Conservation (phyloP, 2,113 vertebrate species). For the Riparia riparia region DNA sequence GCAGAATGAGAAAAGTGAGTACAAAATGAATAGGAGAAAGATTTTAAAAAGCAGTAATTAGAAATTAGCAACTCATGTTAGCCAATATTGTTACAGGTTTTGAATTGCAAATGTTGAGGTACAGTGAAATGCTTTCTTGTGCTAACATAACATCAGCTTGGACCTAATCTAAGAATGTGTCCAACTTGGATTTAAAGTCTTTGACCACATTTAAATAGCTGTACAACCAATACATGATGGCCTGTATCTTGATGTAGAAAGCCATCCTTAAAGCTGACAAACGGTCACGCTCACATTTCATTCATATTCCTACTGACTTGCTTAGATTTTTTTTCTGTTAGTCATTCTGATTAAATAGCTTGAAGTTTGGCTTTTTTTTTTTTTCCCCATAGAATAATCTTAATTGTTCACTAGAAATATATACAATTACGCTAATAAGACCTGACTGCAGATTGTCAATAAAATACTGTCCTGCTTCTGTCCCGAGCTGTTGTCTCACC, state of each 20-base stretch:
- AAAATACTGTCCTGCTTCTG: background rate
- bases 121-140: background rate
- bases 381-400: background rate
- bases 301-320: background rate
- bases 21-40: background rate
- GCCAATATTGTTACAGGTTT: background rate
- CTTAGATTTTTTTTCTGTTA: background rate
- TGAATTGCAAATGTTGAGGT: background rate
- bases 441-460: background rate
- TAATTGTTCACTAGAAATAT: background rate
- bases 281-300: too few relatives aligned
- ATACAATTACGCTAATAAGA: background rate
- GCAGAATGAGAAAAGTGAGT: background rate
- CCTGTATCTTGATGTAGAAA: background rate
- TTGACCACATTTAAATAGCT: background rate
- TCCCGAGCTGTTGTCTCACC: background rate
- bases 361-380: background rate
- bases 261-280: background rate
- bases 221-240: background rate
- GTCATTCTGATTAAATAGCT: background rate
- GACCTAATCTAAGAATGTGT: background rate
- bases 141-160: background rate
- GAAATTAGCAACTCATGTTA: background rate
- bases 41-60: background rate
- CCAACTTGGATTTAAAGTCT: background rate